Percentiles rank a stretch among this genome's conserved stretches.
Conservation (phyloP, 1,140 invertebrate species). For the Chlorops oryzae region DNA sequence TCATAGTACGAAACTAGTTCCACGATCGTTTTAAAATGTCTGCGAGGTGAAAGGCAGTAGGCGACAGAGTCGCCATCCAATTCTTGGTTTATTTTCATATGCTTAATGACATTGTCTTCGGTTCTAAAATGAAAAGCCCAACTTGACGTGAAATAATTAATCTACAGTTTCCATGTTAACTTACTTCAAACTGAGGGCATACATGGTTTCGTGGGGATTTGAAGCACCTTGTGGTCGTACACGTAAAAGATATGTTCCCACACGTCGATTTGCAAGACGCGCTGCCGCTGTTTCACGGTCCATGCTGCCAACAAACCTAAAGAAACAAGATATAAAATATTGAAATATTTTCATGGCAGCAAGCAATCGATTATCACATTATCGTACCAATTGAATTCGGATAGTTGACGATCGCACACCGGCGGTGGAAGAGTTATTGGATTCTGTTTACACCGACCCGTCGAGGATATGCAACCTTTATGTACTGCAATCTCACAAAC, state of each 20-base stretch:
- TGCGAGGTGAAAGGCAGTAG: slow-evolving; percentile 81
- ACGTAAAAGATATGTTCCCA: slow-evolving; percentile 84
- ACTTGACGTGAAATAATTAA: background rate
- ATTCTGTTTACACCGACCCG: slow-evolving; percentile 62
- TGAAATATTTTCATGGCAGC: background rate
- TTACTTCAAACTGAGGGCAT: slow-evolving; percentile 86
- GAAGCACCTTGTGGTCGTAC: slow-evolving; percentile 62
- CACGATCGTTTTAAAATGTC: slow-evolving; percentile 82
- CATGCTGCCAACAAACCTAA: slow-evolving; percentile 76
- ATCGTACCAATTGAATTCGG: slow-evolving; percentile 43
- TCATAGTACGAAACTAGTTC: slow-evolving; percentile 88
- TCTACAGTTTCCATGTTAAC: slow-evolving; percentile 32
- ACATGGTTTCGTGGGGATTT: slow-evolving; percentile 62
- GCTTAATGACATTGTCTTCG: slow-evolving; percentile 57
- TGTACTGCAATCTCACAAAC: slow-evolving; percentile 67
- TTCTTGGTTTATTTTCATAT: slow-evolving; percentile 79
- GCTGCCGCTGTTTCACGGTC: slow-evolving; percentile 73
- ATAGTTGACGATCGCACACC: slow-evolving; percentile 43
- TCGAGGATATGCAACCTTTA: slow-evolving; percentile 68
- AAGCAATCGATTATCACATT: no score
- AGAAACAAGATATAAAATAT: background rate
- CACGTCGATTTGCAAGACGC: slow-evolving; percentile 67
- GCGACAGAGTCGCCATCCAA: slow-evolving; percentile 55
- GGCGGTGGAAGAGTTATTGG: slow-evolving; percentile 51
- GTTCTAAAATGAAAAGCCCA: slow-evolving; percentile 22